A percentile compares a stretch with the other conserved stretches of the same genome.
Conservation (phyloP, 2,797 vertebrate genomes). For the Peromyscus nudipes region DNA sequence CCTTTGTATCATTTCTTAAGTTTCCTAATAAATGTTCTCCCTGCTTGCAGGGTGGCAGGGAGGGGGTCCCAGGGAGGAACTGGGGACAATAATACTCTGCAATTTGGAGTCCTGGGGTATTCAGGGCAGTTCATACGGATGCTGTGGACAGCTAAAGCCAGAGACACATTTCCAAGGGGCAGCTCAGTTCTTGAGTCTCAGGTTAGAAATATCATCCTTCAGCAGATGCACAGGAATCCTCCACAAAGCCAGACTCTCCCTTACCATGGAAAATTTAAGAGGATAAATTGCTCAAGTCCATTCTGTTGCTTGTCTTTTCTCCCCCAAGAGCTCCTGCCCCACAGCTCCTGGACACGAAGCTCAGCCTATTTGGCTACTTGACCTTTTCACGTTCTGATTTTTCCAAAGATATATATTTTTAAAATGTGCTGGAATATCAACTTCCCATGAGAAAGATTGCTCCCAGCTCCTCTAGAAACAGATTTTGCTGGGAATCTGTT, state of each 20-base stretch:
- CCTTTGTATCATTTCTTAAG: not conserved
- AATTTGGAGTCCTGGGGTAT: not conserved
- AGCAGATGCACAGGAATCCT: not conserved
- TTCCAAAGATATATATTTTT: not conserved
- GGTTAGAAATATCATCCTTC: not conserved
- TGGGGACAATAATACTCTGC: not conserved
- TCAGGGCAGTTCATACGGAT: not conserved
- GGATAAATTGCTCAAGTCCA: not conserved
- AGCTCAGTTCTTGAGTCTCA: not conserved
- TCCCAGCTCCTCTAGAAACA: not conserved
- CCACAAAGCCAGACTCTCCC: not conserved
- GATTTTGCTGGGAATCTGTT: constrained; percentile 53
- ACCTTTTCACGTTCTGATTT: constrained; percentile 7
- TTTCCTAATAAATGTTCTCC: not conserved
- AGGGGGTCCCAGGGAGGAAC: not conserved
- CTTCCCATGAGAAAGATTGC: not conserved
- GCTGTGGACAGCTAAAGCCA: not conserved
- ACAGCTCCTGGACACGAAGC: not conserved
- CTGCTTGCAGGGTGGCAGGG: too few relatives aligned
- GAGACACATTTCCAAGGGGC: not conserved
- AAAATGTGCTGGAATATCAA: not conserved
- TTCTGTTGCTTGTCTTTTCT: not conserved
- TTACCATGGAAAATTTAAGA: not conserved
- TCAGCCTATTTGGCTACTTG: not conserved
- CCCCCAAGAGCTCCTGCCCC: not conserved